These are phyloP conservation scores for Hypotaenidia okinawae DNA, from an alignment of 2,797 vertebrate species.

Conservation along the genomic window DNA sequence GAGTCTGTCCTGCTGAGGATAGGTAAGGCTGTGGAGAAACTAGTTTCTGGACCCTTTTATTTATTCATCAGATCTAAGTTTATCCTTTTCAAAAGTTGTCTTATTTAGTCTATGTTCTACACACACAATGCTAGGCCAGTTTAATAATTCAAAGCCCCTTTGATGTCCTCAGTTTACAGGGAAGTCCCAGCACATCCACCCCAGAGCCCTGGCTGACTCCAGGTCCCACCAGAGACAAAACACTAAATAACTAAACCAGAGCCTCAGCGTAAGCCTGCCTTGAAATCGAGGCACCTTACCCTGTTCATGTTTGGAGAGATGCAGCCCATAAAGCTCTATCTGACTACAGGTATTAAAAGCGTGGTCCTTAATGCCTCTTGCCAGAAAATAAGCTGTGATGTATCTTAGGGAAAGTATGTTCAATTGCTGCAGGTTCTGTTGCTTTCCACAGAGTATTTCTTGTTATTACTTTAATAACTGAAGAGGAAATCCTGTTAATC, in stretches of 20 bases:
- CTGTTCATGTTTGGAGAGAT: background rate
- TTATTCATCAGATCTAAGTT: conserved; percentile 14
- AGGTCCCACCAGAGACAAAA: background rate
- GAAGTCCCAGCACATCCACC: conserved; percentile 15
- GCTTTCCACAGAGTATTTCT: background rate
- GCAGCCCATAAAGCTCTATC: background rate
- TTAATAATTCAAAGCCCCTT: conserved; percentile 30
- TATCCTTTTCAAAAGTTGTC: conserved; percentile 1
- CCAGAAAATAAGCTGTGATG: background rate
- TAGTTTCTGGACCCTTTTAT: background rate
- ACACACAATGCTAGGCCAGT: background rate
- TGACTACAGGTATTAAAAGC: background rate
- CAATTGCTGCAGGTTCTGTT: background rate
- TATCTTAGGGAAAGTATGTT: background rate
- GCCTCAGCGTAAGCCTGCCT: background rate
- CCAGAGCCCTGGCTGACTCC: background rate
- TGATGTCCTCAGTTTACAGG: background rate
- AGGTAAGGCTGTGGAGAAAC: background rate
- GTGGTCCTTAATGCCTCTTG: background rate
- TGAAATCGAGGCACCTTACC: background rate
- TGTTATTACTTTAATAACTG: conserved; percentile 31
- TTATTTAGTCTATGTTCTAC: background rate
- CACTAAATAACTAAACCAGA: background rate
- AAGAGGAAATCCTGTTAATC: conserved; percentile 57
- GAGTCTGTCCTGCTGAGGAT: background rate